phyloP scores from a whole-genome alignment of 1,140 invertebrate genomes.

The Spodoptera frugiperda region DNA sequence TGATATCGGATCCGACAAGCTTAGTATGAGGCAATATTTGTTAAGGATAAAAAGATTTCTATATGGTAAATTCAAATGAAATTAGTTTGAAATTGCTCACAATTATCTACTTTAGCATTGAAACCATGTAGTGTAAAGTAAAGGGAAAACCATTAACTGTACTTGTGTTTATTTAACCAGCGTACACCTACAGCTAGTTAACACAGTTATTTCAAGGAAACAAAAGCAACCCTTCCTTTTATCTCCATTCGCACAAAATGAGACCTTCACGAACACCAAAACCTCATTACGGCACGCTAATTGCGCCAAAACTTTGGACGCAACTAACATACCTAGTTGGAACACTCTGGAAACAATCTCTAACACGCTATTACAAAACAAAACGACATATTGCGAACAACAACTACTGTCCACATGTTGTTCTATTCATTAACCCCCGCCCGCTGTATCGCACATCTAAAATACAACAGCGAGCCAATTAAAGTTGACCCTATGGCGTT shows the following conservation, averaged over 20 bases:
- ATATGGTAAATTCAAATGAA: no score
- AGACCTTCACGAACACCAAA: slow-evolving; percentile 12
- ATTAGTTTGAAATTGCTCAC: no score
- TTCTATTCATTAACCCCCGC: slow-evolving; percentile 79
- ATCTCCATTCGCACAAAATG: neutral
- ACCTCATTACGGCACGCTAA: slow-evolving; percentile 40
- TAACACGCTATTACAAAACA: slow-evolving; percentile 70
- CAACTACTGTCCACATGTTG: slow-evolving; percentile 76
- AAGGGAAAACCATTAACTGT: no score
- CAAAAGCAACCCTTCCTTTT: slow-evolving; percentile 24
- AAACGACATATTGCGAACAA: slow-evolving; percentile 68
- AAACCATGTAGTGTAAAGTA: no score
- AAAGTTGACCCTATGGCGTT: slow-evolving; percentile 79
- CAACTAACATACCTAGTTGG: slow-evolving; percentile 31
- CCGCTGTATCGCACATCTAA: slow-evolving; percentile 77
- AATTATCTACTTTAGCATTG: no score
- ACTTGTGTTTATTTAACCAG: no score
- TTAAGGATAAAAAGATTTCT: no score
- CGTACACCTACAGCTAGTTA: no score
- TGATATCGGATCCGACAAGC: no score
- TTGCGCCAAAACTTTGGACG: slow-evolving; percentile 34
- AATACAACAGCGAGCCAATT: slow-evolving; percentile 77
- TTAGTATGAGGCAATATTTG: no score
- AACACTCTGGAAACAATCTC: slow-evolving; percentile 48
- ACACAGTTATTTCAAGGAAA: neutral